Conservation (phyloP, 2,797 vertebrate genomes). For the Pangasius macronema region DNA sequence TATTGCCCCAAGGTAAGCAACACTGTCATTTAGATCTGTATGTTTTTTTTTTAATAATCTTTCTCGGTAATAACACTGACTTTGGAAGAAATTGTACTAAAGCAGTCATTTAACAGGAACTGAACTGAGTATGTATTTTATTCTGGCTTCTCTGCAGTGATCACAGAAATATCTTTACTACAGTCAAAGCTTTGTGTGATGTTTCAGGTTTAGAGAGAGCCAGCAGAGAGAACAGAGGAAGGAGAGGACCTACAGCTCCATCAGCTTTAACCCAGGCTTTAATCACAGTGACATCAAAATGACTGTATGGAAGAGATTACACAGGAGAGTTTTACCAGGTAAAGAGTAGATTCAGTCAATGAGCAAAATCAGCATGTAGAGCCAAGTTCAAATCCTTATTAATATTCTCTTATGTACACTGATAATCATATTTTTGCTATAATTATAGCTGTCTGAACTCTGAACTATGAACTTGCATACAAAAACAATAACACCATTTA, state of each 20-base stretch:
- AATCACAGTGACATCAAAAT: slow-evolving; percentile 84
- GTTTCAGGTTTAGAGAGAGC: slow-evolving; percentile 63
- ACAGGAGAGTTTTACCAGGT: slow-evolving; percentile 81
- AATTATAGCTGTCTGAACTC: background rate
- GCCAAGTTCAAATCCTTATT: background rate
- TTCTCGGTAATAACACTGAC: background rate
- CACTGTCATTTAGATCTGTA: background rate
- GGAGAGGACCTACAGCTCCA: slow-evolving; percentile 72
- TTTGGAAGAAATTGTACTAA: background rate
- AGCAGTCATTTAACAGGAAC: background rate
- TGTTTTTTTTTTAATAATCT: background rate
- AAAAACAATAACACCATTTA: background rate
- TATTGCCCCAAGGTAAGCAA: slow-evolving; percentile 71
- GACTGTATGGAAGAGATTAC: slow-evolving; percentile 81
- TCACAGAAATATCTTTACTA: background rate
- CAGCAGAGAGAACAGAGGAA: slow-evolving; percentile 66
- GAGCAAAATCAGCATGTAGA: background rate
- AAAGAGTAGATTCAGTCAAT: slow-evolving; percentile 4
- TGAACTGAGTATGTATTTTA: background rate
- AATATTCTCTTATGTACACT: background rate
- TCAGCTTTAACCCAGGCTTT: slow-evolving; percentile 82
- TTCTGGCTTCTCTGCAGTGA: background rate
- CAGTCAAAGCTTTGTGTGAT: background rate
- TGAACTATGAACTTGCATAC: too few relatives aligned
- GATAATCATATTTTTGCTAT: background rate